Percentiles rank a stretch among this genome's conserved stretches.
These are phyloP conservation scores for Camponotus floridanus DNA, from an alignment of 1,140 invertebrate genomes.

Conservation along the genomic window DNA sequence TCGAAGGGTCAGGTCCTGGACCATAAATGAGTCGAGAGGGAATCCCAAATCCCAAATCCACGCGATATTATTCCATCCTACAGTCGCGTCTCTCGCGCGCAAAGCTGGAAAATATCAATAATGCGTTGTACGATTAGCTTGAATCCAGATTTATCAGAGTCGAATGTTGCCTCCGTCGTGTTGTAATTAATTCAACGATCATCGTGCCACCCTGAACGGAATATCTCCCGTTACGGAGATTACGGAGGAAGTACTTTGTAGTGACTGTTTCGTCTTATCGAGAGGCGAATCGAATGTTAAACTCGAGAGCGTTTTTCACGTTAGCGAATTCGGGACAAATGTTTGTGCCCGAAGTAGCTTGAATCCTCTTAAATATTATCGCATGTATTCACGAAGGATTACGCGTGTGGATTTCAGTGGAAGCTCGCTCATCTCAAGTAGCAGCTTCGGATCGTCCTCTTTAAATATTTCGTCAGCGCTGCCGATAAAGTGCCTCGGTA, in stretches of 20 bases:
- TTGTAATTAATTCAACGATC: slow-evolving; percentile 27
- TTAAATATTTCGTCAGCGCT: slow-evolving; percentile 49
- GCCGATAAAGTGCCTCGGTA: slow-evolving; percentile 1
- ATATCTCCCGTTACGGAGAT: background rate
- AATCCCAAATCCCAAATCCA: slow-evolving; percentile 46
- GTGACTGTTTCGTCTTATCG: background rate
- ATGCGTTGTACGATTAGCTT: slow-evolving; percentile 2
- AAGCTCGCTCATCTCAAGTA: background rate
- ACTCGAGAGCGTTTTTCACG: background rate
- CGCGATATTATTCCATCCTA: slow-evolving; percentile 38
- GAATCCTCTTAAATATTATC: background rate
- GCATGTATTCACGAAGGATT: background rate
- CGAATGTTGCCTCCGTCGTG: background rate
- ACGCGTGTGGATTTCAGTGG: slow-evolving; percentile 21
- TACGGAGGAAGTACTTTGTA: background rate
- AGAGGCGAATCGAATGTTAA: background rate
- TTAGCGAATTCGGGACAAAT: background rate
- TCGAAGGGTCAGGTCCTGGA: slow-evolving; percentile 26
- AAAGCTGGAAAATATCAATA: slow-evolving; percentile 34
- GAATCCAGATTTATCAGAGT: slow-evolving; percentile 19
- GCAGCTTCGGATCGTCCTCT: slow-evolving; percentile 4
- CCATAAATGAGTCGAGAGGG: slow-evolving; percentile 57
- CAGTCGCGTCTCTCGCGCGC: background rate
- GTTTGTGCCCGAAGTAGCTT: background rate
- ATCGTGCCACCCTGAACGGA: background rate